Evolutionary conservation across 2,797 vertebrate genomes (phyloP).

Genomic region (Periophthalmus magnuspinnatus): DNA sequence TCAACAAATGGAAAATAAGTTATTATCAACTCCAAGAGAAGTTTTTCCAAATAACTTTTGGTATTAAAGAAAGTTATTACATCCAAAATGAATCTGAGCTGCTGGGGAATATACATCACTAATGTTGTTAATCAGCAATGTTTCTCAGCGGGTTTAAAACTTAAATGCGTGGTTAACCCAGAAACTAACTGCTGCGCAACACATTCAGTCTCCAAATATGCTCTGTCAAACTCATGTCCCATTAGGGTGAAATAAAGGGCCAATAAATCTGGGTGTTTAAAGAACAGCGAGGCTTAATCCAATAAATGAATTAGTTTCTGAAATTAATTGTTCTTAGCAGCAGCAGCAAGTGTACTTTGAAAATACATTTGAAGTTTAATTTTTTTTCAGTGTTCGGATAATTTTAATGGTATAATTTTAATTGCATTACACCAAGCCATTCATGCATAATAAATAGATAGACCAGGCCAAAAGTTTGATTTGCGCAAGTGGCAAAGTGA

Average conservation of each 20-base stretch:
- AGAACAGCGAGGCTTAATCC: constrained; percentile 75
- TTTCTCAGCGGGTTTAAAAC: constrained; percentile 49
- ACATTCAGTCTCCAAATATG: constrained; percentile 62
- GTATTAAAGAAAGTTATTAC: constrained; percentile 39
- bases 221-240: constrained; percentile 68
- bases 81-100: constrained; percentile 40
- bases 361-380: constrained; percentile 80
- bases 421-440: constrained; percentile 80
- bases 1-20: constrained; percentile 25
- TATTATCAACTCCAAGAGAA: constrained; percentile 28
- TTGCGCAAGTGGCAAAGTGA: constrained; percentile 74
- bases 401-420: constrained; percentile 80
- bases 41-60: constrained; percentile 26
- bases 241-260: constrained; percentile 69
- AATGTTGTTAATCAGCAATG: constrained; percentile 58
- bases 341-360: constrained; percentile 77
- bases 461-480: constrained; percentile 65
- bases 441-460: constrained; percentile 81
- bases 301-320: constrained; percentile 77
- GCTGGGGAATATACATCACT: constrained; percentile 31
- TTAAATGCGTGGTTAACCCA: constrained; percentile 56
- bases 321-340: constrained; percentile 77
- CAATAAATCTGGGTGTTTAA: constrained; percentile 72
- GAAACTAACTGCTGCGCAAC: constrained; percentile 59
- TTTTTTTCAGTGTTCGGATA: constrained; percentile 74